Base-by-base conservation (phyloP, 2,113 vertebrate genomes). In the Cacatua alba region DNA sequence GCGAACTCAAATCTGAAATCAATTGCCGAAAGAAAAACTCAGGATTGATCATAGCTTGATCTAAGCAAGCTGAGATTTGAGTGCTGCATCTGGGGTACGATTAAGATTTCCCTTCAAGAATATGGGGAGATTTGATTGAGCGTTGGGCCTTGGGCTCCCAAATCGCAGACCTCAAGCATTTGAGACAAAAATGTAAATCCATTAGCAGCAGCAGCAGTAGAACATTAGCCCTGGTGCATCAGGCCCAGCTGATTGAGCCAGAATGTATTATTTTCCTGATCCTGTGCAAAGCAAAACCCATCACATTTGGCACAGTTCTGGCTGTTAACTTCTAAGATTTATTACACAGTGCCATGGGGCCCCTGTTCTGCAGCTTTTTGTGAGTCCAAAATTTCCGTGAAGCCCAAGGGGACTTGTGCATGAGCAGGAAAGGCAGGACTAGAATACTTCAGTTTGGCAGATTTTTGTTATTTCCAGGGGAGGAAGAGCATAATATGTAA, bases 281-380 rank as follows among this genome's bases (percentile, higher is more conserved):
- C 92, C 93, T 93, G 82, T 28, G 8, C 92, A 90, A 92, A 96
- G 95, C 94, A 96, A 93, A 95, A 82, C 94, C 94, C 92, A 96
- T 97, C 94, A 31, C 93, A 96, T 96, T 96, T 86, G 95, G 96
- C 94, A 96, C 94, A 92, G 95, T 96, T 96, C 95, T 97, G 94
- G 82, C 95, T 95, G 94, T 97, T 97, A 97, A 90, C 92, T 97
- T 93, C 71, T 71, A 75, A 88, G 94, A 97, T 96, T 95, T 97
- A 96, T 96, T 93, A 78, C 92, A 88, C 77, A 14, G 95, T 95
- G 95, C 94, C 95, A 96, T 86, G 92, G 88, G 94, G 92, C 88
- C 95, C 75, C 93, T 12, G 85, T 72, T 96, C 95, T 49, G 85
- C 92, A 94, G 95, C 67, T 57, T 95, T 93, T 94, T 92, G 93